phyloP scores from a whole-genome alignment of 2,113 vertebrate species.

The Rostratula benghalensis region DNA sequence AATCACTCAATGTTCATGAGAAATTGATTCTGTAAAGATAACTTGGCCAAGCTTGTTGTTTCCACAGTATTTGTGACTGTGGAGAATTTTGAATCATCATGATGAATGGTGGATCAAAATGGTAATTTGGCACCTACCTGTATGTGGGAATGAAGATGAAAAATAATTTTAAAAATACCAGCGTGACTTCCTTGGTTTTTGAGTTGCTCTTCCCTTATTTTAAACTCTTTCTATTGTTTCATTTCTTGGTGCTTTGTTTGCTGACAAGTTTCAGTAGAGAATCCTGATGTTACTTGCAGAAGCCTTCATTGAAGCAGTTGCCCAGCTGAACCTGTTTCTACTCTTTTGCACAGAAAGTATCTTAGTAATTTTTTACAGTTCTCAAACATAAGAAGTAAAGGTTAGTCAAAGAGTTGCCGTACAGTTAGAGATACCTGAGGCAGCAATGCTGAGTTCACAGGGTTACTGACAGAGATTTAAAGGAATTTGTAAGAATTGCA shows the following conservation, averaged over 20 bases:
- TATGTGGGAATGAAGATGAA: neutral
- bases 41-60: neutral
- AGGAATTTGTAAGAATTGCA: neutral
- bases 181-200: neutral
- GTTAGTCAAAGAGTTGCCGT: neutral
- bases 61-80: neutral
- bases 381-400: neutral
- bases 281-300: neutral
- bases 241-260: neutral
- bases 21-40: neutral
- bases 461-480: neutral
- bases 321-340: neutral
- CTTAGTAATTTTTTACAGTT: neutral
- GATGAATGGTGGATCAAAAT: neutral
- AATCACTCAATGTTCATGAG: neutral
- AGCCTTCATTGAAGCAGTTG: neutral
- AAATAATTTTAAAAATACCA: neutral
- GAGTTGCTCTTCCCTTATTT: neutral
- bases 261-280: neutral
- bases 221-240: neutral
- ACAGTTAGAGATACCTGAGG: neutral
- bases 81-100: neutral
- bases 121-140: neutral
- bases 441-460: neutral
- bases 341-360: neutral